These are phyloP conservation scores for Littorina saxatilis DNA, from an alignment of 1,140 invertebrate species.

Conservation along the genomic window DNA sequence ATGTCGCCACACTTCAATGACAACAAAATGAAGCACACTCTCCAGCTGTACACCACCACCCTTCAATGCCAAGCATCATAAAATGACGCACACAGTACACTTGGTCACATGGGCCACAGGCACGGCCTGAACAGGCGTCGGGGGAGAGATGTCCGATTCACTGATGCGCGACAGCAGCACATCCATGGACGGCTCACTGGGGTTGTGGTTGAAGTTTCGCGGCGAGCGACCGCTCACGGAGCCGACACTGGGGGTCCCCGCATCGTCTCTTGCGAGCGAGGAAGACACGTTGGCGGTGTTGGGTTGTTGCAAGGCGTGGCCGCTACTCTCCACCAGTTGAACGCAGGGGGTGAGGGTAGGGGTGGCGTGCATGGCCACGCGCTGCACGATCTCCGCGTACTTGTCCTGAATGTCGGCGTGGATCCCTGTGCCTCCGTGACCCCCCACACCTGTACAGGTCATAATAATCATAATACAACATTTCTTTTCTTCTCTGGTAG, in stretches of 20 bases:
- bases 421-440: slow-evolving; percentile 76
- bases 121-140: slow-evolving; percentile 29
- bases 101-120: slow-evolving; percentile 56
- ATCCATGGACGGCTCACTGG: slow-evolving; percentile 41
- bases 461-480: too few species aligned
- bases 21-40: too few species aligned
- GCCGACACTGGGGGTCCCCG: slow-evolving; percentile 26
- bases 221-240: slow-evolving; percentile 41
- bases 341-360: slow-evolving; percentile 56
- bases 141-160: slow-evolving; percentile 30
- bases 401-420: slow-evolving; percentile 75
- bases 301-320: background rate
- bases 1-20: too few species aligned
- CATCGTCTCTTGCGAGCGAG: background rate
- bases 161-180: slow-evolving; percentile 44
- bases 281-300: background rate
- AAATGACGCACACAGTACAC: slow-evolving; percentile 60
- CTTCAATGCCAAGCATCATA: slow-evolving; percentile 47
- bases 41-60: too few species aligned
- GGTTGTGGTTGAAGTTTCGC: slow-evolving; percentile 20
- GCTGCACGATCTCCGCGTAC: slow-evolving; percentile 74
- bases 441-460: slow-evolving; percentile 75
- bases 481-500: too few species aligned
- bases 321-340: slow-evolving; percentile 32
- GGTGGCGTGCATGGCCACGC: slow-evolving; percentile 58